A percentile compares a stretch with the other conserved stretches of the same genome.
Evolutionary conservation across 2,113 vertebrate species (phyloP).

Genomic region (Bettongia penicillata): DNA sequence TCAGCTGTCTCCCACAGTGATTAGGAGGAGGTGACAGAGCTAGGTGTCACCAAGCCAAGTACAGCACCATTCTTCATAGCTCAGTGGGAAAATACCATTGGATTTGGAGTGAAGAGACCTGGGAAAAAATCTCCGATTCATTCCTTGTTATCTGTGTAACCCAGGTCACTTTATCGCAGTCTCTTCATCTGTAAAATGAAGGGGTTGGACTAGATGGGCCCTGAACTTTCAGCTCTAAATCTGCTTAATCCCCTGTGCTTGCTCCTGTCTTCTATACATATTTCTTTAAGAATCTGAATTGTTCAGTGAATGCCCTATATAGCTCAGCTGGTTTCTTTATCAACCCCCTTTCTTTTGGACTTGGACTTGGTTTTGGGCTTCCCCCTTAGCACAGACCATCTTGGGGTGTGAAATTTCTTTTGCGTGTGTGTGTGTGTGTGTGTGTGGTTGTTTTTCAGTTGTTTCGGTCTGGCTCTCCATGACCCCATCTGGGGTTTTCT

Average conservation of each 20-base stretch:
- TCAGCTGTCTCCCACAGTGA: not conserved
- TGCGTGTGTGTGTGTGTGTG: slow-evolving; percentile 2
- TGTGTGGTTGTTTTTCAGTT: too few relatives aligned
- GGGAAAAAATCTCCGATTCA: not conserved
- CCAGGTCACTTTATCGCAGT: not conserved
- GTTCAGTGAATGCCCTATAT: not conserved
- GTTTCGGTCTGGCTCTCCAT: not conserved
- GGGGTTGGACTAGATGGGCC: not conserved
- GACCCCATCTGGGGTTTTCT: not conserved
- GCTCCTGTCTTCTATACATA: not conserved
- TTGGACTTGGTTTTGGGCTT: not conserved
- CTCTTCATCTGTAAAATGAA: not conserved
- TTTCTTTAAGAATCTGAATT: not conserved
- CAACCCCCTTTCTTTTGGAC: not conserved
- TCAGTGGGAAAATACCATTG: not conserved
- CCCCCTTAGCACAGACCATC: not conserved
- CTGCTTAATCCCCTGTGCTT: not conserved
- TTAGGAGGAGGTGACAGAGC: not conserved
- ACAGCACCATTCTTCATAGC: too few relatives aligned
- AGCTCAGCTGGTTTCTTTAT: not conserved
- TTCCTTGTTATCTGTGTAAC: not conserved
- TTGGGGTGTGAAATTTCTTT: not conserved
- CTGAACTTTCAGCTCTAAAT: not conserved
- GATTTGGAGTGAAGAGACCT: not conserved
- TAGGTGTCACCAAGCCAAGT: not conserved